Conservation (phyloP, 1,140 invertebrate species). For the Panagrolaimus sp. region DNA sequence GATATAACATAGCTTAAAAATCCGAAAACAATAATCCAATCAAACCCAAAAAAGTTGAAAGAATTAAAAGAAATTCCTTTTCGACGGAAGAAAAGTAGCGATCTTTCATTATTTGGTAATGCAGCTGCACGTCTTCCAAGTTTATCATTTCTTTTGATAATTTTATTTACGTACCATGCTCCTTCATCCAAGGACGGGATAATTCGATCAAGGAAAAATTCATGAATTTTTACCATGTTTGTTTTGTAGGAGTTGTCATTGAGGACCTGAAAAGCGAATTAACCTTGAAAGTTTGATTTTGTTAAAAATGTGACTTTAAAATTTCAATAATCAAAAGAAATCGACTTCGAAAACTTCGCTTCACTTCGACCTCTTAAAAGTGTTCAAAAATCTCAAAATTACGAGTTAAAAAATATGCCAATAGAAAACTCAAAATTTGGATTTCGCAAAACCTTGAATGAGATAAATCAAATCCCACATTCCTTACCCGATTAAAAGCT, state of each 20-base stretch:
- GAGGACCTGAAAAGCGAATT: too few relatives aligned
- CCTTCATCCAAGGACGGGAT: constrained; percentile 3
- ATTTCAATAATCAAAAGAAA: too few relatives aligned
- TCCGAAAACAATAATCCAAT: background rate
- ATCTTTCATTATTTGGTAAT: background rate
- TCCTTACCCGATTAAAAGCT: background rate
- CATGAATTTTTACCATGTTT: background rate
- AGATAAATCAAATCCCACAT: background rate
- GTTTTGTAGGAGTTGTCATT: background rate
- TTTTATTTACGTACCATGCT: background rate
- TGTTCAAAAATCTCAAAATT: too few relatives aligned
- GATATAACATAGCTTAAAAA: too few relatives aligned
- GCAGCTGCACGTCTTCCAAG: background rate
- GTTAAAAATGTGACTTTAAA: too few relatives aligned
- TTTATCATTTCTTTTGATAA: background rate
- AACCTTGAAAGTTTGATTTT: too few relatives aligned
- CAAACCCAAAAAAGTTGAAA: constrained; percentile 6
- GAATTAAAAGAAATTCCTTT: background rate
- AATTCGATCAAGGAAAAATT: constrained; percentile 3
- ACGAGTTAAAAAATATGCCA: too few relatives aligned
- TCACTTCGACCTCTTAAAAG: too few relatives aligned
- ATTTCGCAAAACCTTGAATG: too few relatives aligned
- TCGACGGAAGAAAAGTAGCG: background rate
- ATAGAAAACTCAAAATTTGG: too few relatives aligned
- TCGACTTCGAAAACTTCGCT: too few relatives aligned